Base-by-base conservation (phyloP, 1,140 invertebrate species). In the Spodoptera frugiperda region DNA sequence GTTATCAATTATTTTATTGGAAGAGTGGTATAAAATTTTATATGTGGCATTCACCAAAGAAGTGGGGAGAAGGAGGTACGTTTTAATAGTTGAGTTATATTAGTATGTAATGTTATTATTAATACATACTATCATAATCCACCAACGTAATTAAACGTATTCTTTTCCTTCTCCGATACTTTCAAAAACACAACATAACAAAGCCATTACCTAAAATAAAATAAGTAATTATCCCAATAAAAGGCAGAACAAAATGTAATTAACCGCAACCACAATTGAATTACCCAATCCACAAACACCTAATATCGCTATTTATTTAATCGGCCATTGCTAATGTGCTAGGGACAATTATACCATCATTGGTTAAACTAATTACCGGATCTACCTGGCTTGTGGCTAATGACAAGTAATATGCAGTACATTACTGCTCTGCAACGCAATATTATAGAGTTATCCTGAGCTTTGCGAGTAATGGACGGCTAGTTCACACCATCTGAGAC, bases 331-430 rank as follows among this genome's bases (percentile, higher is more conserved):
- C 39, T 63, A 59, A 74, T 74, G 44, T 73, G 30, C 6, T 61
- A 49, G 12, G 44, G 54, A 55, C 53, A 74, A 74, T 74, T 74
- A 74, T 74, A 61, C 44, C 71, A 44, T 61, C 55, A 74, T 59
- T 74, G 71, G 71, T 46, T 57, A 61, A 72, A 85, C 86, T 89
- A 89, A 89, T 88, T 84, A 86, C 79, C 54, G 77, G 84, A 80
- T 83, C 80, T 85, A 86, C 84, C 80, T 72, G 82, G 84, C 82
- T 87, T 84, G 80, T 77, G 74, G 77, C 76, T 89, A 92, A 91
- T 87, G 87, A 87, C 87, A 87, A 90, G 88, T 89, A 87, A 92
- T 92, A 90, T 87, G 87, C 86, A 87, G 85, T 88, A 85, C 82
- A 91, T 90, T 90, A 88, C 81, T 71, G 72, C 78, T 79, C 77